Percentiles rank a stretch among this genome's conserved stretches.
phyloP scores from a whole-genome alignment of 2,888 invertebrate species.

The Carterocephalus palaemon region DNA sequence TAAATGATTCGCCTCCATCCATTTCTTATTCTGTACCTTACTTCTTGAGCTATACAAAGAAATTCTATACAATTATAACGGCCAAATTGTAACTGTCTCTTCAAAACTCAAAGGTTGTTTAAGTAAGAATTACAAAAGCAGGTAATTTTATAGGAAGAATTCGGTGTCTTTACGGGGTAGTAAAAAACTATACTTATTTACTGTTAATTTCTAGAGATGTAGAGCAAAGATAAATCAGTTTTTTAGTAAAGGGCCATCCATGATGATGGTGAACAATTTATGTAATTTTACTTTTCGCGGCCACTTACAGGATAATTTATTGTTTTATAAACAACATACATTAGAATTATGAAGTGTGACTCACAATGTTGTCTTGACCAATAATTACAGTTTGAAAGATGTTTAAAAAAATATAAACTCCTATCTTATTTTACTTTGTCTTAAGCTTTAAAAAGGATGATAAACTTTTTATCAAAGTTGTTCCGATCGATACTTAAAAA shows the following conservation, averaged over 20 bases:
- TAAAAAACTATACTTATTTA: conserved; percentile 51
- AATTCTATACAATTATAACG: conserved; percentile 79
- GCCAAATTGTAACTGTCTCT: conserved; percentile 77
- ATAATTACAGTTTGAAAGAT: conserved; percentile 29
- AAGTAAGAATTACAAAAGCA: conserved; percentile 65
- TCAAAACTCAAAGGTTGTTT: conserved; percentile 62
- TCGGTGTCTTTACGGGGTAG: conserved; percentile 46
- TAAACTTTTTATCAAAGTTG: not conserved
- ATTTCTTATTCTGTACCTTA: conserved; percentile 42
- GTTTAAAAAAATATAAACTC: conserved; percentile 1
- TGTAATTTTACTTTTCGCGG: conserved; percentile 67
- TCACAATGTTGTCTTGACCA: conserved; percentile 34
- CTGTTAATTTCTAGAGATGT: conserved; percentile 62
- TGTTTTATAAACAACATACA: conserved; percentile 64
- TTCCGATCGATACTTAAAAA: too few species aligned
- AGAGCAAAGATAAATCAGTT: conserved; percentile 48
- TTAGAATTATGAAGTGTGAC: conserved; percentile 40
- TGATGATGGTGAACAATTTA: conserved; percentile 50
- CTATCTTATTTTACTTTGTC: too few species aligned
- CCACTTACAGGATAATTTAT: conserved; percentile 60
- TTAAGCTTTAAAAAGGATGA: too few species aligned
- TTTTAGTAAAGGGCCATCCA: conserved; percentile 75
- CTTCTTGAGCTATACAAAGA: conserved; percentile 59
- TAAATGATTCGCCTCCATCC: conserved; percentile 42
- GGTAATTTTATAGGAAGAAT: conserved; percentile 66